A percentile compares a stretch with the other conserved stretches of the same genome.
These are phyloP conservation scores for Argentina silus DNA, from an alignment of 2,797 vertebrate genomes.

Conservation along the genomic window DNA sequence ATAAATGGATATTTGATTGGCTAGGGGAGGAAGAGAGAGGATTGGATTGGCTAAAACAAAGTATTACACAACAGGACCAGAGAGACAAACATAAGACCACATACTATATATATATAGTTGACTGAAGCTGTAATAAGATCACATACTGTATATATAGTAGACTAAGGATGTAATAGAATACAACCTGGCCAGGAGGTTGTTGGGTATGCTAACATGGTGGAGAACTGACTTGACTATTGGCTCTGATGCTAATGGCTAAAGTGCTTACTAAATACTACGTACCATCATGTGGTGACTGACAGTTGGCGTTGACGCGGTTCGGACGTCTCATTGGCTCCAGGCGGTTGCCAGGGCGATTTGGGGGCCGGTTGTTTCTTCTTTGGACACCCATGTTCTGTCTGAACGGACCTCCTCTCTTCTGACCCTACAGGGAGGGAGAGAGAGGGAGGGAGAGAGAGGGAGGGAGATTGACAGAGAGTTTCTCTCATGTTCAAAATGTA, in stretches of 20 bases:
- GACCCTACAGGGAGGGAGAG: constrained; percentile 35
- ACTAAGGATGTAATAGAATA: no score
- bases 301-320: constrained; percentile 40
- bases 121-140: neutral
- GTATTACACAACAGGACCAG: neutral
- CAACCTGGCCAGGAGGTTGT: no score
- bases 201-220: no score
- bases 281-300: constrained; percentile 18
- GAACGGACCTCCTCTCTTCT: constrained; percentile 44
- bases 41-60: neutral
- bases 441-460: neutral
- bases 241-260: no score
- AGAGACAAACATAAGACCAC: neutral
- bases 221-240: no score
- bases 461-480: neutral
- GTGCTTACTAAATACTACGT: neutral
- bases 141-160: no score
- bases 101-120: no score
- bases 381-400: constrained; percentile 34
- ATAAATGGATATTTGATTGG: neutral
- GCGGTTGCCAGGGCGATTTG: constrained; percentile 14
- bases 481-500: neutral
- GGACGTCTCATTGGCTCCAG: constrained; percentile 44
- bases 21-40: neutral
- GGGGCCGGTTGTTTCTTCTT: constrained; percentile 44